A percentile compares a stretch with the other conserved stretches of the same genome.
These are phyloP conservation scores for Quadroppia sp. DNA, from an alignment of 2,888 invertebrate genomes.

Conservation along the genomic window DNA sequence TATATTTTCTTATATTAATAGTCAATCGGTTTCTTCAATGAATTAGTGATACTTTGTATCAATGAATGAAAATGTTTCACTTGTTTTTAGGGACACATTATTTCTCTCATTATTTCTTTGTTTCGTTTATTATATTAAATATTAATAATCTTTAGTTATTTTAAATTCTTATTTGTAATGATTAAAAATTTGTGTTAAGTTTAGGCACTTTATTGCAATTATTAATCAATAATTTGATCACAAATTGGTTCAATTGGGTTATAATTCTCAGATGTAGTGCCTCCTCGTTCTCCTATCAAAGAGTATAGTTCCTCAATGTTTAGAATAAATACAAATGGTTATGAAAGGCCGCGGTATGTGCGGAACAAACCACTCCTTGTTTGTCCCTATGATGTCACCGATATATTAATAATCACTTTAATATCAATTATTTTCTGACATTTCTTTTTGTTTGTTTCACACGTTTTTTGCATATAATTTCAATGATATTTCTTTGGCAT, in stretches of 20 bases:
- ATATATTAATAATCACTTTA: slow-evolving; percentile 22
- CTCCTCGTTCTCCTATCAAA: slow-evolving; percentile 25
- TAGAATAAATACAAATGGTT: slow-evolving; percentile 22
- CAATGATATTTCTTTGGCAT: slow-evolving; percentile 32
- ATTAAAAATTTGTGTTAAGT: not conserved
- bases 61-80: not conserved
- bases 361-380: slow-evolving; percentile 38
- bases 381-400: slow-evolving; percentile 37
- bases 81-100: not conserved
- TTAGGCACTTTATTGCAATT: slow-evolving; percentile 43
- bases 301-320: slow-evolving; percentile 11
- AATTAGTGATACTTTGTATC: slow-evolving; percentile 35
- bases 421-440: not conserved
- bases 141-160: not conserved
- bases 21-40: not conserved
- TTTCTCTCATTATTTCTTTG: not conserved
- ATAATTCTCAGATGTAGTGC: slow-evolving; percentile 38
- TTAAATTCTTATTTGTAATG: not conserved
- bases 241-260: slow-evolving; percentile 29
- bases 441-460: slow-evolving; percentile 2
- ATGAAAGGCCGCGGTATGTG: slow-evolving; percentile 35
- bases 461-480: not conserved
- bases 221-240: slow-evolving; percentile 34
- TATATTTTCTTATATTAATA: not conserved
- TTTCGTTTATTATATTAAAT: too few relatives aligned